Base-by-base conservation (phyloP, 2,888 invertebrate genomes). In the Drosophila prostipennis region DNA sequence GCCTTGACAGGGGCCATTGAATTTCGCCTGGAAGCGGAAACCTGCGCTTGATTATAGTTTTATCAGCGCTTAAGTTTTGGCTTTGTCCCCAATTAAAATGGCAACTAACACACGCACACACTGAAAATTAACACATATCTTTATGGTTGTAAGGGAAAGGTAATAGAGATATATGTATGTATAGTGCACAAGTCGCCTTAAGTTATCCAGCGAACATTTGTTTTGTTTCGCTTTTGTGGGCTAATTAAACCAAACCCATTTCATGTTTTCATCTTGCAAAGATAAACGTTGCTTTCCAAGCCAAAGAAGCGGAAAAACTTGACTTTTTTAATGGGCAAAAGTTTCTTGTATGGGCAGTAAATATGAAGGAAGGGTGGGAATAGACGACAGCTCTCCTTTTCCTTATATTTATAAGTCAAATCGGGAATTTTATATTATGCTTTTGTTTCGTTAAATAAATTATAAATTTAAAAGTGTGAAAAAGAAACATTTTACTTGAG, bases 231-330 rank as follows among this genome's bases (percentile, higher is more conserved):
- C 19, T 51, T 67, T 67, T 67, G 61, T 57, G 63, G 70, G 67
- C 79, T 78, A 89, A 89, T 84, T 89, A 89, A 89, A 80, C 73
- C 77, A 78, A 89, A 79, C 82, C 87, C 82, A 79, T 87, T 89
- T 89, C 77, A 60, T 79, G 89, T 89, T 72, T 60, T 19, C 59
- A 45, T 68, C 49, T 58, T 57, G 53, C 39, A 49, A 71, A 75
- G 77, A 87, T 72, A 85, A 85, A 72, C 77, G 67, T 49, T 26
- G 34, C 32, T 52, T 46, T 14, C 7, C 23, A 48, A 40, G 23
- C 26, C 23, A 56, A 70, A 36, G 42, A 37, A 76, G 75, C 11
- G 11, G 39, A 39, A 72, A 73, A 77, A 77, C 83, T 88, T 74
- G 45, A 52, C 55, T 72, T 78, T 82, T 83, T 80, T 88, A 83